Percentiles rank a stretch among this genome's conserved stretches.
Evolutionary conservation across 2,113 vertebrate genomes (phyloP).

Genomic region (Andinoacara biseriatus): DNA sequence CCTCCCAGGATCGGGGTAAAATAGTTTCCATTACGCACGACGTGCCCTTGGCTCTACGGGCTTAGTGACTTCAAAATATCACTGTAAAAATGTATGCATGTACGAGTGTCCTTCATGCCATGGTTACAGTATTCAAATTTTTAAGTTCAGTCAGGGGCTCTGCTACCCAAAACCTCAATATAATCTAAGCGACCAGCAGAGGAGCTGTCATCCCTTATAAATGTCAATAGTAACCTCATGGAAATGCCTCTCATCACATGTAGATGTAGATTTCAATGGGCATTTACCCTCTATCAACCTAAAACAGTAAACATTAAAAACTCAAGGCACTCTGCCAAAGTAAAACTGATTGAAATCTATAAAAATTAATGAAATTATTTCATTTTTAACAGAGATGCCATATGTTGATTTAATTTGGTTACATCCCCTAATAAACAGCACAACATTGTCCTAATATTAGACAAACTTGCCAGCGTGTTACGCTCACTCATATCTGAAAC

Average conservation of each 20-base stretch:
- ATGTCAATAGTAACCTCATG: background rate
- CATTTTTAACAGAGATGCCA: background rate
- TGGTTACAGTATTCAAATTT: background rate
- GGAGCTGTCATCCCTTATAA: background rate
- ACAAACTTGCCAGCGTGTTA: background rate
- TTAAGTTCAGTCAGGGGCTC: background rate
- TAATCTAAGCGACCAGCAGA: background rate
- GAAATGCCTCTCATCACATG: background rate
- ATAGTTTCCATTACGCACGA: constrained; percentile 56
- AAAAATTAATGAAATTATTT: background rate
- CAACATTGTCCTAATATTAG: no score
- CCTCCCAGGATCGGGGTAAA: constrained; percentile 18
- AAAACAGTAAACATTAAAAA: no score
- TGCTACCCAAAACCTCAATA: background rate
- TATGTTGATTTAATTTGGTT: background rate
- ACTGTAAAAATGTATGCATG: background rate
- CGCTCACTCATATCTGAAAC: background rate
- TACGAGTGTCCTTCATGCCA: background rate
- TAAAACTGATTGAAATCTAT: no score
- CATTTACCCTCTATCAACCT: background rate
- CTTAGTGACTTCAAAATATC: constrained; percentile 23
- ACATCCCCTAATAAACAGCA: no score
- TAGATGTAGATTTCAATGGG: background rate
- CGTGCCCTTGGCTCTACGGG: constrained; percentile 15
- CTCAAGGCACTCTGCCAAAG: background rate